These are phyloP conservation scores for Temnothorax ravouxi DNA, from an alignment of 2,888 invertebrate species.

Conservation along the genomic window DNA sequence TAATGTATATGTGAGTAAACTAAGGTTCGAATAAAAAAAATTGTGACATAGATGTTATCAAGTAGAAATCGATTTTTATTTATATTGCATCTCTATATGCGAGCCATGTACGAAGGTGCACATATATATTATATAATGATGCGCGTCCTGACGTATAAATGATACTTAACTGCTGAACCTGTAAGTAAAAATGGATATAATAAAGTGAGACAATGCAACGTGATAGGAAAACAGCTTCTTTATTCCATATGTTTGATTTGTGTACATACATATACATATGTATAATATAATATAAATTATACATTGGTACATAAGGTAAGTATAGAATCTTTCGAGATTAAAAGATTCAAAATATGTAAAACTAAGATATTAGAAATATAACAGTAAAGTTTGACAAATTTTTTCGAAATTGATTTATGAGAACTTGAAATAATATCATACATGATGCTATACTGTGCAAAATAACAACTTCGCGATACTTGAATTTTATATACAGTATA, in stretches of 20 bases:
- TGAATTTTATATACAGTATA: background rate
- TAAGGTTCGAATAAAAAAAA: conserved; percentile 38
- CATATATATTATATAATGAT: conserved; percentile 52
- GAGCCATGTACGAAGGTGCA: conserved; percentile 45
- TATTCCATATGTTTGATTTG: background rate
- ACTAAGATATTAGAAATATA: background rate
- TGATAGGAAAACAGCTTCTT: conserved; percentile 8
- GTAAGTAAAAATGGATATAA: conserved; percentile 75
- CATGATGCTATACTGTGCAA: background rate
- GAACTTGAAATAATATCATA: background rate
- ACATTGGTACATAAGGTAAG: background rate
- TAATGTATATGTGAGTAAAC: conserved; percentile 59
- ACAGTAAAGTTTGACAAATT: background rate
- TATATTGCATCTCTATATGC: conserved; percentile 62
- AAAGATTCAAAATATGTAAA: background rate
- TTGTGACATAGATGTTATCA: conserved; percentile 56
- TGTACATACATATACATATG: background rate
- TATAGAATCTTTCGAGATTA: background rate
- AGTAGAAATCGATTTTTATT: conserved; percentile 67
- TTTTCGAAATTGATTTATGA: background rate
- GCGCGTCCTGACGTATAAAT: conserved; percentile 55
- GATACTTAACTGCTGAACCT: conserved; percentile 67
- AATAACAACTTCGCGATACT: background rate
- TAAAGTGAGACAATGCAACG: conserved; percentile 77
- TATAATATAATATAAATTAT: background rate